Conservation (phyloP, 2,113 vertebrate species). For the Oncorhynchus nerka region DNA sequence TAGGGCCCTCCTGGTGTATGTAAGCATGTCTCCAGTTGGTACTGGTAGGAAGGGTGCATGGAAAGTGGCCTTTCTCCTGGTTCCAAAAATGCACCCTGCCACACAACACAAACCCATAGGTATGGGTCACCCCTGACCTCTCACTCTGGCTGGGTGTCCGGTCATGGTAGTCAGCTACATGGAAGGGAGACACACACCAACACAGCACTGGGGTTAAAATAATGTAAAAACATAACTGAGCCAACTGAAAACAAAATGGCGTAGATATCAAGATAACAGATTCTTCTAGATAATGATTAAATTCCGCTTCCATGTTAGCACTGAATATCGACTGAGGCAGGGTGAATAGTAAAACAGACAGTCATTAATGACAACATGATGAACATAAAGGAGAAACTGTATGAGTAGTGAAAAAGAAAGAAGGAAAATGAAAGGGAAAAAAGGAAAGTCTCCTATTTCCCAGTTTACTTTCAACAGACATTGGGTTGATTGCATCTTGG, state of each 20-base stretch:
- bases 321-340: slow-evolving; percentile 46
- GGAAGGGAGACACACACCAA: slow-evolving; percentile 41
- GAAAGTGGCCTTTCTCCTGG: slow-evolving; percentile 18
- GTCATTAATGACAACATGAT: slow-evolving; percentile 41
- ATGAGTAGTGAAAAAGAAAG: slow-evolving; percentile 29
- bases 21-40: background rate
- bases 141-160: slow-evolving; percentile 45
- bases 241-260: slow-evolving; percentile 7
- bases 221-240: slow-evolving; percentile 1
- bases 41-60: slow-evolving; percentile 22
- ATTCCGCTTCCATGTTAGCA: slow-evolving; percentile 6
- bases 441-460: background rate
- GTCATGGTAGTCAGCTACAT: slow-evolving; percentile 71
- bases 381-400: slow-evolving; percentile 33
- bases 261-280: slow-evolving; percentile 17
- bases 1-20: background rate
- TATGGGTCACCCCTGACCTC: slow-evolving; percentile 44
- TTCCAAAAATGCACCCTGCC: slow-evolving; percentile 35
- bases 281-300: slow-evolving; percentile 38
- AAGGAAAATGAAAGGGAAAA: slow-evolving; percentile 21
- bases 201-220: slow-evolving; percentile 43
- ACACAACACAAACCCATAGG: slow-evolving; percentile 37
- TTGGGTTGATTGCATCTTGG: background rate
- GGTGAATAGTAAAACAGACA: slow-evolving; percentile 21
- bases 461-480: background rate